Base-by-base conservation (phyloP, 2,113 vertebrate genomes). In the Archocentrus centrarchus region DNA sequence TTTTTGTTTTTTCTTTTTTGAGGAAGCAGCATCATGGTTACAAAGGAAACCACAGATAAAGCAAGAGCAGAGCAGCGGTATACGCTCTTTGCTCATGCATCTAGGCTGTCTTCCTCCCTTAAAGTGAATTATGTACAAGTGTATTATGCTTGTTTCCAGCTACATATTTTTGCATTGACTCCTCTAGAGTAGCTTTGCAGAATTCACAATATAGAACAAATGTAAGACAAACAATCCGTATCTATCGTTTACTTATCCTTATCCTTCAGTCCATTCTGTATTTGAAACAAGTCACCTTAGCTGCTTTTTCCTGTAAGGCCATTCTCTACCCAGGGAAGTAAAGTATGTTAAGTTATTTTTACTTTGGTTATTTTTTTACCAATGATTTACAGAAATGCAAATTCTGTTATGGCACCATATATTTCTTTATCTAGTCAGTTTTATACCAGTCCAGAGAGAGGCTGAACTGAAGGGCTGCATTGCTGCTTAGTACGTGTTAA, bases 271-370 rank as follows among this genome's bases (percentile, higher is more conserved):
- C 6, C 11, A 14, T 32, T 50, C 27, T 73, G 2, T 47, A 13
- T 73, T 53, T 2, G 47, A 30, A 58, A 53, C 10, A 32, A 73
- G 30, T 24, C 15, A 50, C 30, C 18, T 70, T 6, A 70, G 66
- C 66, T 1, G 0, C 30, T 0, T 37, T 50, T 7, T 0, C 10
- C 47, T 73, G 27, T n/a, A 13, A 73, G 30, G 66, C 27, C 24
- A 18, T 9, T 50, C 15, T 30, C 0, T 27, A 53, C 44, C 32
- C 24, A 20, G 27, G 47, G 15, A 5, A 50, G 47, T 50, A 1
- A 50, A 50, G 47, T 7, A 17, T 50, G 47, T 50, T 17, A 50
- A 50, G 47, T 50, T 50, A 4, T 44, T 44, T 44, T 44, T 44
- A 44, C 13, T 14, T 44, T 44, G 41, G 41, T 14, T 44, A 44